These are phyloP conservation scores for Meleagris gallopavo DNA, from an alignment of 2,113 vertebrate genomes.

Conservation along the genomic window DNA sequence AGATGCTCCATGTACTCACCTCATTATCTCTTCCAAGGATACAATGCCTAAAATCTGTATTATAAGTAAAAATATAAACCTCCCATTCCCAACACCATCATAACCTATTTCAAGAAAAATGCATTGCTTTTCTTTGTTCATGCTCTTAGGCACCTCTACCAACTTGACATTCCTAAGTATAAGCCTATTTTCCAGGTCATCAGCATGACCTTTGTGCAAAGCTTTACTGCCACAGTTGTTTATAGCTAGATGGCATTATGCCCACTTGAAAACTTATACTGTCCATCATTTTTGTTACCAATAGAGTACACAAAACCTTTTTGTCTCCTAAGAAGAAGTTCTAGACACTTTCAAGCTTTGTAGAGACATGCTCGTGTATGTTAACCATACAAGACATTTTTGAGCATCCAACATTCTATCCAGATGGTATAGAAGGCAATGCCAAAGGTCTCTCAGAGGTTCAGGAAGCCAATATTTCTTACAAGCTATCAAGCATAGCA, in stretches of 20 bases:
- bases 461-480: background rate
- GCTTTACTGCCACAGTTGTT: background rate
- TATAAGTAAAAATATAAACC: background rate
- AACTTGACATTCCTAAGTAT: conserved; percentile 22
- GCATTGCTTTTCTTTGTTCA: background rate
- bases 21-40: background rate
- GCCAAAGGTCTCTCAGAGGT: background rate
- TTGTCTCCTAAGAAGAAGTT: background rate
- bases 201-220: background rate
- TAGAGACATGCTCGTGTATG: background rate
- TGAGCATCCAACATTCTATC: background rate
- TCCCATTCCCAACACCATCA: background rate
- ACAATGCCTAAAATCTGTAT: background rate
- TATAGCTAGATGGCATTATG: background rate
- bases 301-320: background rate
- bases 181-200: conserved; percentile 61
- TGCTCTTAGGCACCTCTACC: background rate
- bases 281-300: background rate
- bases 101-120: conserved; percentile 17
- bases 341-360: background rate
- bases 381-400: background rate
- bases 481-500: background rate
- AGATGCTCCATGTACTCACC: background rate
- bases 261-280: background rate
- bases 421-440: background rate